Base-by-base conservation (phyloP, 2,797 vertebrate species). In the Pangasius mekongensis region DNA sequence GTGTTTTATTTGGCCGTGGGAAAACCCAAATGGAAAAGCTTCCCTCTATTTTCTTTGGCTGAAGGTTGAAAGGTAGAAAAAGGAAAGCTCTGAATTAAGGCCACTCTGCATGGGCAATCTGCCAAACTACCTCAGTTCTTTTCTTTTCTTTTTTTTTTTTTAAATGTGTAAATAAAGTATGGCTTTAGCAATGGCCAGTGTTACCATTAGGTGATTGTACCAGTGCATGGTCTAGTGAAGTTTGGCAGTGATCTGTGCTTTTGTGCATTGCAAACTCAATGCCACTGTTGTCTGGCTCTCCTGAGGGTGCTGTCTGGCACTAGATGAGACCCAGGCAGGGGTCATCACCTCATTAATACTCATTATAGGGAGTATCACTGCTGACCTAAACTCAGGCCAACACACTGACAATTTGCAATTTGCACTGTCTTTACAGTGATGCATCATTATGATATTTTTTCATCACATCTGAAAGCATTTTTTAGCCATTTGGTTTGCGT, bases 1-100 rank as follows among this genome's bases (percentile, higher is more conserved):
- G 90, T 87, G 89, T 85, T 92, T 91, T 90, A 60, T 94, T 87
- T 92, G 87, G 93, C 82, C 67, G 88, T 95, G 94, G 94, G 94
- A 95, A 95, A 93, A 90, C 86, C 69, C 81, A 43, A 91, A 90
- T 89, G 90, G 90, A 84, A 93, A 94, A 91, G 8, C 93, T 94
- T 94, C 94, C 93, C 91, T 93, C 91, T 87, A 60, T 90, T 91
- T 89, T 93, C 86, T 89, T 92, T 89, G 90, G 90, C 52, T 85
- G 78, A 76, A 85, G 78, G 62, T 67, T 83, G 87, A 82, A 86
- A 84, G 66, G 43, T 36, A 60, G 83, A 73, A n/a, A 88, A 88
- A 86, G 66, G 27, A 85, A 78, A 67, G 56, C n/a, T 89, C 78
- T 89, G 27, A 85, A 83, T 83, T 78, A 91, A 87, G 77, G 89